Evolutionary conservation across 2,888 invertebrate genomes (phyloP).

Genomic region (Acronicta leporina): DNA sequence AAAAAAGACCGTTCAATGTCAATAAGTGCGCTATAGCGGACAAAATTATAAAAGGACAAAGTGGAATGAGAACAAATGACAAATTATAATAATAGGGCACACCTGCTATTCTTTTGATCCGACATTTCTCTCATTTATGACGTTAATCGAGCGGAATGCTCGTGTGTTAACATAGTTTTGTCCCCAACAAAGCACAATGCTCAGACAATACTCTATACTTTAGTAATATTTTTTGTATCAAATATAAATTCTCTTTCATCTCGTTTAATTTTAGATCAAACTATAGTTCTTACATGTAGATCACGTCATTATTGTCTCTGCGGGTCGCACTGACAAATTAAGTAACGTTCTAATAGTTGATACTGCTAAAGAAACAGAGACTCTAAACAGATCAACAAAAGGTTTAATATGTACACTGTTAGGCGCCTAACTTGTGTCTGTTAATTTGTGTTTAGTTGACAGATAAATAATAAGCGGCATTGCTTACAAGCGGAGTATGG

Average conservation of each 20-base stretch:
- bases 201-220: slow-evolving; percentile 83
- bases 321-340: slow-evolving; percentile 61
- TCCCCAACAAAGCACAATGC: slow-evolving; percentile 81
- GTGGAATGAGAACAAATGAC: slow-evolving; percentile 81
- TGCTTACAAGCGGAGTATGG: slow-evolving; percentile 78
- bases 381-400: slow-evolving; percentile 60
- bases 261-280: slow-evolving; percentile 87
- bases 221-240: slow-evolving; percentile 87
- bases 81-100: slow-evolving; percentile 87
- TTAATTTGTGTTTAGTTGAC: slow-evolving; percentile 70
- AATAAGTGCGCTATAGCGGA: slow-evolving; percentile 71
- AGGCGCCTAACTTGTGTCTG: slow-evolving; percentile 60
- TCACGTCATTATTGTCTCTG: slow-evolving; percentile 86
- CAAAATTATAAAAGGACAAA: slow-evolving; percentile 78
- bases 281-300: slow-evolving; percentile 87
- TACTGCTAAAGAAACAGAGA: slow-evolving; percentile 49
- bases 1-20: slow-evolving; percentile 66
- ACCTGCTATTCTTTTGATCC: slow-evolving; percentile 89
- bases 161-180: slow-evolving; percentile 83
- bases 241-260: slow-evolving; percentile 87
- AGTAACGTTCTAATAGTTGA: slow-evolving; percentile 63
- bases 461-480: slow-evolving; percentile 87
- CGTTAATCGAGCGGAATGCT: slow-evolving; percentile 86
- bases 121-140: slow-evolving; percentile 89
- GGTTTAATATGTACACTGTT: slow-evolving; percentile 50